Conservation (phyloP, 2,797 vertebrate species). For the Urophycis tenuis region DNA sequence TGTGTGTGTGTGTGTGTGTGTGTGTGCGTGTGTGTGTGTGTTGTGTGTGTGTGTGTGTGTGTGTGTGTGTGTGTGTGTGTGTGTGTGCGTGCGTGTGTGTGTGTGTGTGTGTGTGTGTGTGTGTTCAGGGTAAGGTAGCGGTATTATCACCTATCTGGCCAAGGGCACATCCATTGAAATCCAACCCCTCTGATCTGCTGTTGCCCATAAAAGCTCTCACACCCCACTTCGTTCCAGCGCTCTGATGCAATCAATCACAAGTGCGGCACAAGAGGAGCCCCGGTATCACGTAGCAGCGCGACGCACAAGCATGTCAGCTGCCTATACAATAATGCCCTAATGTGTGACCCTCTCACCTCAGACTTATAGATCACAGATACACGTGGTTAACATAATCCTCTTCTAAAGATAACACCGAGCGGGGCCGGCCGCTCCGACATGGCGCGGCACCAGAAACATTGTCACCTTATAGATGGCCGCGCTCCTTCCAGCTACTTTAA, state of each 20-base stretch:
- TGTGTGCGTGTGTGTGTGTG: neutral
- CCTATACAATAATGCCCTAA: slow-evolving; percentile 1
- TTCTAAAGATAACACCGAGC: neutral
- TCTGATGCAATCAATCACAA: slow-evolving; percentile 65
- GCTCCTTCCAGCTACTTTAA: neutral
- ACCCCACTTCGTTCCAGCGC: slow-evolving; percentile 62
- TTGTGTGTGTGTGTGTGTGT: neutral
- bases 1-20: neutral
- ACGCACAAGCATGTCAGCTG: neutral
- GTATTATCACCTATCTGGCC: slow-evolving; percentile 58
- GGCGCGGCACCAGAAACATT: neutral
- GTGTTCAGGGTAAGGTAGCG: neutral
- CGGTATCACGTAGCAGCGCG: neutral
- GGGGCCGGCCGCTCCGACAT: neutral
- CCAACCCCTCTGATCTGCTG: slow-evolving; percentile 47
- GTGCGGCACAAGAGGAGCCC: slow-evolving; percentile 11
- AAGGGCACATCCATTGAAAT: slow-evolving; percentile 65
- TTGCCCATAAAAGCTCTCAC: slow-evolving; percentile 56
- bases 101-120: slow-evolving; percentile 23
- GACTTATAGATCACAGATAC: slow-evolving; percentile 1
- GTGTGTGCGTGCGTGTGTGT: slow-evolving; percentile 4
- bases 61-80: slow-evolving; percentile 9
- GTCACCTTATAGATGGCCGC: neutral
- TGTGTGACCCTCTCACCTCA: neutral
- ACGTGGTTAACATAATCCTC: neutral